A percentile compares a stretch with the other conserved stretches of the same genome.
Conservation (phyloP, 1,140 invertebrate species). For the Onthophagus taurus region DNA sequence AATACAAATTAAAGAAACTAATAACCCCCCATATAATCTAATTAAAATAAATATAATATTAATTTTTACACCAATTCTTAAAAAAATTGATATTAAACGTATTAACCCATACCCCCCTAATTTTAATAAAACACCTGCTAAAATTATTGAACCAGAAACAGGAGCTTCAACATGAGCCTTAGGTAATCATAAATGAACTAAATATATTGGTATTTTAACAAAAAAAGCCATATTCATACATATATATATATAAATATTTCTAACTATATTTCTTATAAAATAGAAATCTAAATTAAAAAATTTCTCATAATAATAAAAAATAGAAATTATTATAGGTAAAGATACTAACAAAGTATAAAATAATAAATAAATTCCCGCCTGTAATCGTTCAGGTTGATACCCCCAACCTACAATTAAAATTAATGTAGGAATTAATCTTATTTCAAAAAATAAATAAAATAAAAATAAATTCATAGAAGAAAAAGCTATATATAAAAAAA, state of each 20-base stretch:
- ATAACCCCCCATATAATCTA: constrained; percentile 45
- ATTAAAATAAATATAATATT: constrained; percentile 42
- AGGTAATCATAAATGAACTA: constrained; percentile 59
- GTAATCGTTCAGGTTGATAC: constrained; percentile 49
- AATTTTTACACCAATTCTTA: constrained; percentile 38
- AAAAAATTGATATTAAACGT: constrained; percentile 41
- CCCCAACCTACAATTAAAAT: constrained; percentile 55
- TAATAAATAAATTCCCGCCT: constrained; percentile 50
- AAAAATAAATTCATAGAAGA: constrained; percentile 45
- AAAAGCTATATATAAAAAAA: constrained; percentile 49
- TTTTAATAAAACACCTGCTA: constrained; percentile 59
- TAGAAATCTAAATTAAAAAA: constrained; percentile 39
- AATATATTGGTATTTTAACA: constrained; percentile 60
- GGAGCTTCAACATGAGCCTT: constrained; percentile 66
- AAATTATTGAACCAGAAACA: constrained; percentile 59
- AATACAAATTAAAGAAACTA: constrained; percentile 50
- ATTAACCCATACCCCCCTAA: constrained; percentile 55
- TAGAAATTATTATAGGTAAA: constrained; percentile 47
- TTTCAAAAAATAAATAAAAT: constrained; percentile 61
- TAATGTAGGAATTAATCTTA: constrained; percentile 50
- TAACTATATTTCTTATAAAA: constrained; percentile 38
- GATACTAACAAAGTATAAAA: constrained; percentile 54
- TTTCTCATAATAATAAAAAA: constrained; percentile 42
- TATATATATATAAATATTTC: constrained; percentile 43
- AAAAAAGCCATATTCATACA: constrained; percentile 51